Conservation (phyloP, 1,140 invertebrate species). For the Brachionus plicatilis region DNA sequence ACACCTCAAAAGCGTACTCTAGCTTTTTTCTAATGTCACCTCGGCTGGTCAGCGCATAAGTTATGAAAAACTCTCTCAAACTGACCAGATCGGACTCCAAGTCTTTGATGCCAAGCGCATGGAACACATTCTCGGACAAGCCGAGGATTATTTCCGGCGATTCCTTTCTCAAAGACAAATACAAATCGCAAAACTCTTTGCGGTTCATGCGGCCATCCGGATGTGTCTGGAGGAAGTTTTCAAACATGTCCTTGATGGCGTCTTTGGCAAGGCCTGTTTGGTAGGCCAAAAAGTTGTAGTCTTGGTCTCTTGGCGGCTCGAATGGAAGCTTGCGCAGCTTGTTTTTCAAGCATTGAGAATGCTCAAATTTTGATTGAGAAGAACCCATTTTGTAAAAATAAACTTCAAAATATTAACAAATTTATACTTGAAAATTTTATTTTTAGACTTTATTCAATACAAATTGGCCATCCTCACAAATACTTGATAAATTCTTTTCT, state of each 20-base stretch:
- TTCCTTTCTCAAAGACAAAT: not conserved
- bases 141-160: not conserved
- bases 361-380: conserved; percentile 15
- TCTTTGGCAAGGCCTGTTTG: not conserved
- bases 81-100: not conserved
- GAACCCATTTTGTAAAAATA: conserved; percentile 27
- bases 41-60: not conserved
- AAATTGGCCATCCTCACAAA: not conserved
- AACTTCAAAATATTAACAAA: not conserved
- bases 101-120: not conserved
- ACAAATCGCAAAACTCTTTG: conserved; percentile 33
- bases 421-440: not conserved
- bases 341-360: conserved; percentile 30
- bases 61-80: conserved; percentile 35
- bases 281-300: conserved; percentile 19
- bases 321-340: not conserved
- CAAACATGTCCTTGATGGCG: not conserved
- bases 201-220: conserved; percentile 33
- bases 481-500: not conserved
- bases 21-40: not conserved
- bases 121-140: conserved; percentile 16
- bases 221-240: not conserved
- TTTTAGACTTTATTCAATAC: not conserved
- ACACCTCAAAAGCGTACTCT: conserved; percentile 37
- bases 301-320: not conserved